Percentiles rank a stretch among this genome's conserved stretches.
Evolutionary conservation across 2,797 vertebrate species (phyloP).

Genomic region (Coregonus ussuriensis): DNA sequence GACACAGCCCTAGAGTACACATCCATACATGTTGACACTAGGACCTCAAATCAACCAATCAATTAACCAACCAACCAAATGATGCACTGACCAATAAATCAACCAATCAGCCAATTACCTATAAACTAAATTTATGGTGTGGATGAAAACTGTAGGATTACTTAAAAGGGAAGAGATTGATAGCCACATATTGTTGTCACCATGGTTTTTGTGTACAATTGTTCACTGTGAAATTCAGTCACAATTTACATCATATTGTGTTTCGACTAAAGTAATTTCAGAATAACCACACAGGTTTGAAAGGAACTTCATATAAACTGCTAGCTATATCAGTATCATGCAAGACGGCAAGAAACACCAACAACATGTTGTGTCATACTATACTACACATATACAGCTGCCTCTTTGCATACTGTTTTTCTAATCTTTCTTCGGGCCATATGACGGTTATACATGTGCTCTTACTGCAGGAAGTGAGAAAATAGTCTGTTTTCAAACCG

Average conservation of each 20-base stretch:
- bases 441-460: constrained; percentile 16
- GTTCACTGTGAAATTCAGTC: not conserved
- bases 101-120: too few relatives aligned
- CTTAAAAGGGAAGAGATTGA: not conserved
- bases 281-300: not conserved
- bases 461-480: constrained; percentile 61
- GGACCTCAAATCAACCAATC: too few relatives aligned
- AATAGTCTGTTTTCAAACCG: constrained; percentile 31
- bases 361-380: not conserved
- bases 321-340: too few relatives aligned
- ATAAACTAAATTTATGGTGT: too few relatives aligned
- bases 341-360: not conserved
- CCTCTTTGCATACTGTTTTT: not conserved
- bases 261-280: not conserved
- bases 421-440: constrained; percentile 21
- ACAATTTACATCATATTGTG: not conserved
- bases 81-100: too few relatives aligned
- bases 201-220: not conserved
- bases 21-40: too few relatives aligned
- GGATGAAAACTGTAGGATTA: not conserved
- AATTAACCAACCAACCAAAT: too few relatives aligned
- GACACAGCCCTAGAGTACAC: not conserved
- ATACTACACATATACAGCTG: not conserved
- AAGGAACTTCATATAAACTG: not conserved
- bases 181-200: not conserved